These are phyloP conservation scores for Chaunax sp. DNA, from an alignment of 2,797 vertebrate genomes.

Conservation along the genomic window DNA sequence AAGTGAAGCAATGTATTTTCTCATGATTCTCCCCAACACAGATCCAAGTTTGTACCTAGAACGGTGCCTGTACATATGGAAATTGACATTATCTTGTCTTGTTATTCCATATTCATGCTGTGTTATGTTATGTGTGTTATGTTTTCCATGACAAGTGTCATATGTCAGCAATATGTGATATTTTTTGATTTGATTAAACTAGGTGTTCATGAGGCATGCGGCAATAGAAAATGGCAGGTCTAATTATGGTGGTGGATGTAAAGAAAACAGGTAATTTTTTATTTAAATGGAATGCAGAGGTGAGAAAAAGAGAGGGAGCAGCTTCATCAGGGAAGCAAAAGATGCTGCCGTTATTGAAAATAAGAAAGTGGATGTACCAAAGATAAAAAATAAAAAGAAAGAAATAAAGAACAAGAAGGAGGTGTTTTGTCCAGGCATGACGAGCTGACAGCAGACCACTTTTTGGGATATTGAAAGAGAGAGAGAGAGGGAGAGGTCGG, in stretches of 20 bases:
- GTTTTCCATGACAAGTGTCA: constrained; percentile 31
- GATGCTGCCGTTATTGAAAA: constrained; percentile 73
- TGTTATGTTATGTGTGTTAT: constrained; percentile 32
- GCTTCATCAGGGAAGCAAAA: not conserved
- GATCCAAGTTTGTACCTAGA: constrained; percentile 21
- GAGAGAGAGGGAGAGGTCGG: constrained; percentile 30
- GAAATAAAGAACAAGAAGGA: constrained; percentile 64
- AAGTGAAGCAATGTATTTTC: constrained; percentile 36
- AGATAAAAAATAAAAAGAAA: constrained; percentile 34
- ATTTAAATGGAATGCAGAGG: constrained; percentile 21
- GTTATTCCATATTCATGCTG: constrained; percentile 14
- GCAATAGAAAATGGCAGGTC: constrained; percentile 28
- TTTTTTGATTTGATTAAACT: constrained; percentile 46
- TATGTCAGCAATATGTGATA: constrained; percentile 49
- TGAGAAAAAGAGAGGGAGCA: too few species aligned
- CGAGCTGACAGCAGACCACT: constrained; percentile 72
- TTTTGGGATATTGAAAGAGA: constrained; percentile 75
- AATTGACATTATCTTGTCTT: constrained; percentile 12
- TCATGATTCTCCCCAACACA: constrained; percentile 24
- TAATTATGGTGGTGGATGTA: constrained; percentile 42
- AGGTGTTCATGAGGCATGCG: constrained; percentile 50
- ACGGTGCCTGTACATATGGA: constrained; percentile 1
- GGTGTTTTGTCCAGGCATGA: constrained; percentile 59
- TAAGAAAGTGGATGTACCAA: constrained; percentile 67
- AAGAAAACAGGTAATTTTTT: constrained; percentile 39